Conservation (phyloP, 2,113 vertebrate species). For the Anoura caudifer region DNA sequence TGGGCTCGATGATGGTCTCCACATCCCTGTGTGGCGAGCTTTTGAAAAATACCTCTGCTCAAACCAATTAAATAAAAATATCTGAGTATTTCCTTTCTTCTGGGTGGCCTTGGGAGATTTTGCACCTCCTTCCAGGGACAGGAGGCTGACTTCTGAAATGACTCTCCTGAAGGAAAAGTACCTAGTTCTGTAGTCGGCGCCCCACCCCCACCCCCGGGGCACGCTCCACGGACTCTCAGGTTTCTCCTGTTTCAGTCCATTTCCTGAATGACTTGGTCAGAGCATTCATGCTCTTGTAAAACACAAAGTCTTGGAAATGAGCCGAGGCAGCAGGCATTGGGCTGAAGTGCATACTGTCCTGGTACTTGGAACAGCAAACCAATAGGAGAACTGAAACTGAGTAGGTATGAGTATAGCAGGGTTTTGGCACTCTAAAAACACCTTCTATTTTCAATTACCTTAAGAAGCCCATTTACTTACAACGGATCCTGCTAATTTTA, state of each 20-base stretch:
- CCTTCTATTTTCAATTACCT: neutral
- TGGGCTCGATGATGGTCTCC: neutral
- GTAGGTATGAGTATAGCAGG: neutral
- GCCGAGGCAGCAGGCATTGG: neutral
- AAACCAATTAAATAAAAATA: neutral
- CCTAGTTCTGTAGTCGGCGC: neutral
- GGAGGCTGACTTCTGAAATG: neutral
- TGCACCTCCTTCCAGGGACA: neutral
- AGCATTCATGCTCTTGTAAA: neutral
- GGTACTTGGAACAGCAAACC: neutral
- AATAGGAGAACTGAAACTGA: neutral
- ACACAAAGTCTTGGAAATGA: neutral
- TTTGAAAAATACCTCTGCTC: neutral
- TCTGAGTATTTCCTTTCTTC: neutral
- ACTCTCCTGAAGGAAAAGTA: neutral
- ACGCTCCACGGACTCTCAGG: neutral
- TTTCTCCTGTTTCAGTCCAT: neutral
- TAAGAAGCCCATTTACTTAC: neutral
- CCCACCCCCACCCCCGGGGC: neutral
- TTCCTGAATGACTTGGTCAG: neutral
- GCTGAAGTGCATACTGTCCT: neutral
- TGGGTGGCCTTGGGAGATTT: conserved; percentile 21
- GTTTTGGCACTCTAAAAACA: neutral
- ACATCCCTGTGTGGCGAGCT: neutral
- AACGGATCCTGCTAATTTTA: neutral